A percentile compares a stretch with the other conserved stretches of the same genome.
These are phyloP conservation scores for Belgica antarctica DNA, from an alignment of 2,888 invertebrate genomes.

Conservation along the genomic window DNA sequence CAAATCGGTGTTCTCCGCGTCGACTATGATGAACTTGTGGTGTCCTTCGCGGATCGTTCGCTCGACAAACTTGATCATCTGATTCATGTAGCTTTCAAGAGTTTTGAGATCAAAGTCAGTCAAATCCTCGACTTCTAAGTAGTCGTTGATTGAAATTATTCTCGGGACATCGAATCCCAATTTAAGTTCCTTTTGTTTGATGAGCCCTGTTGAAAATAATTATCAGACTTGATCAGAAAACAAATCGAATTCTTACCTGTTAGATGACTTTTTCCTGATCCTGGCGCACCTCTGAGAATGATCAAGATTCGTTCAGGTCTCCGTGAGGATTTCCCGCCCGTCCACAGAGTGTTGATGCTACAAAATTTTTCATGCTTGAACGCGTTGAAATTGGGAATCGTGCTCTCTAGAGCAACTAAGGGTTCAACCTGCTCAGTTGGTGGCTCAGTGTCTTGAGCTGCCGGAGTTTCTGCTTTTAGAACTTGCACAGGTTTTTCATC, in stretches of 20 bases:
- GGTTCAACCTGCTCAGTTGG: background rate
- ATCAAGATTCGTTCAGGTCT: constrained; percentile 67
- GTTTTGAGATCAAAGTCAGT: constrained; percentile 66
- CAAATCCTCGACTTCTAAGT: constrained; percentile 71
- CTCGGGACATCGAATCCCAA: constrained; percentile 74
- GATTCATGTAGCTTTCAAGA: constrained; percentile 69
- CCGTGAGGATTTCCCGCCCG: background rate
- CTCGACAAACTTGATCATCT: constrained; percentile 83
- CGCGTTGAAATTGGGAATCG: constrained; percentile 24
- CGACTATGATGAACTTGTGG: constrained; percentile 89
- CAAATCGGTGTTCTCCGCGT: constrained; percentile 82
- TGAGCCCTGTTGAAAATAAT: no score
- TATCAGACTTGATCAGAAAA: no score
- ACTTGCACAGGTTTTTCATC: constrained; percentile 49
- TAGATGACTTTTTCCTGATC: constrained; percentile 89
- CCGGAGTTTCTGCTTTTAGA: constrained; percentile 17
- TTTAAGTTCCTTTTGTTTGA: constrained; percentile 78
- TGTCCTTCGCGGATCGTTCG: constrained; percentile 86
- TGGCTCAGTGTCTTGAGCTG: constrained; percentile 5
- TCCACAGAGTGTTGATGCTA: constrained; percentile 57
- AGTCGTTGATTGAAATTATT: constrained; percentile 70
- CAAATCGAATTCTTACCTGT: no score
- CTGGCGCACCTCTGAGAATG: constrained; percentile 90
- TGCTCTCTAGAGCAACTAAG: background rate
- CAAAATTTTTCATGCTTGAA: constrained; percentile 60